Conservation (phyloP, 2,113 vertebrate species). For the Chunga burmeisteri region DNA sequence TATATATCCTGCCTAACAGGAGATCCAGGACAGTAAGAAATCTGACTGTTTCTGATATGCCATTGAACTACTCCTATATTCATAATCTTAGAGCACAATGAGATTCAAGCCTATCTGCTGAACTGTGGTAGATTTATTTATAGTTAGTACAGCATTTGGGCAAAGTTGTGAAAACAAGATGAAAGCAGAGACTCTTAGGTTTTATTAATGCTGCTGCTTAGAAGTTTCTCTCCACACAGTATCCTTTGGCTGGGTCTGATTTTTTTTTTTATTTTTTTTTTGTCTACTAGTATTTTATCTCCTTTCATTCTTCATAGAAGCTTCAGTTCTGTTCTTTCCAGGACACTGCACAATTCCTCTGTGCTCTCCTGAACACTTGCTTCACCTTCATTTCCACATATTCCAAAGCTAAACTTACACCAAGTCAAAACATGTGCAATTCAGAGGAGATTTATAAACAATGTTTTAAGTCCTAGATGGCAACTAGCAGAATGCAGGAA, state of each 20-base stretch:
- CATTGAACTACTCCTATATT: background rate
- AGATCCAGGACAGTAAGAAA: background rate
- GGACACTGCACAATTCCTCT: background rate
- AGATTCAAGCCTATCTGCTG: background rate
- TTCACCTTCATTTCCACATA: background rate
- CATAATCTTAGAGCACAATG: background rate
- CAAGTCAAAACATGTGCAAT: background rate
- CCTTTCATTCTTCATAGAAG: background rate
- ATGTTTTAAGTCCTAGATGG: background rate
- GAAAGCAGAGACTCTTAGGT: background rate
- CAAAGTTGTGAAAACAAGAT: background rate
- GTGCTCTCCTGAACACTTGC: background rate
- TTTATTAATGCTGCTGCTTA: background rate
- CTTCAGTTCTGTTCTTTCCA: background rate
- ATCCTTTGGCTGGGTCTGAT: background rate
- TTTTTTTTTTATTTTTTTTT: background rate
- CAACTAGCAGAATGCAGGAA: background rate
- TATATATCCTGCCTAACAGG: background rate
- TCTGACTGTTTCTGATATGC: background rate
- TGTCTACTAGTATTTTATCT: background rate
- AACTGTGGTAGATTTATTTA: background rate
- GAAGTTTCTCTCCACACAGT: background rate
- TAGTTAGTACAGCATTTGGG: background rate
- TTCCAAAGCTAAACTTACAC: background rate
- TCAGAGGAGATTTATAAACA: background rate